Evolutionary conservation across 37 sponge, comb jelly and placozoan genomes (phyloP).

Genomic region (Halisarca cf. caerulea): DNA sequence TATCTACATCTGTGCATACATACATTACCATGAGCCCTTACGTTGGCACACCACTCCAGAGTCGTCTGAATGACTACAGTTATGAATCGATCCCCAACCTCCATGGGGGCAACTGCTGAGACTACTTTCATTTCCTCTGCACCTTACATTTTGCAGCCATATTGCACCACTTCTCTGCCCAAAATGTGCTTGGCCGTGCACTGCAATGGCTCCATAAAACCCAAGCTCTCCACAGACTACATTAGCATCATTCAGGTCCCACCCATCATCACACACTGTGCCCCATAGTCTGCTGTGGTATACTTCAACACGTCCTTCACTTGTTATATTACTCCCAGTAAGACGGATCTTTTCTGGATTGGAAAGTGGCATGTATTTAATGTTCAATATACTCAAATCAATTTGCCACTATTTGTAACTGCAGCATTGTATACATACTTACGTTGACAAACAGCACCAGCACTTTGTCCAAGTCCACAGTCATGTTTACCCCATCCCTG

Average conservation of each 20-base stretch:
- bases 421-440: not conserved
- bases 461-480: slow-evolving; percentile 42
- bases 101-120: slow-evolving; percentile 1
- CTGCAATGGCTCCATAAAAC: not conserved
- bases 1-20: no score
- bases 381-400: no score
- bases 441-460: slow-evolving; percentile 36
- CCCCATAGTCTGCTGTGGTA: slow-evolving; percentile 23
- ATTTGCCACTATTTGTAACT: no score
- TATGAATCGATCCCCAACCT: not conserved
- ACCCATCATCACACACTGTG: slow-evolving; percentile 33
- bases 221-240: slow-evolving; percentile 24
- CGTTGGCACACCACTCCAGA: slow-evolving; percentile 22
- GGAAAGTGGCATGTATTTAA: no score
- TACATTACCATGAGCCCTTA: not conserved
- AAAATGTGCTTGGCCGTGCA: not conserved
- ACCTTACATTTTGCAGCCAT: not conserved
- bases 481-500: not conserved
- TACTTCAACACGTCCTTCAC: slow-evolving; percentile 20
- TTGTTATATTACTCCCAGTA: not conserved
- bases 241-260: slow-evolving; percentile 23
- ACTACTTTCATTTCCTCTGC: slow-evolving; percentile 17
- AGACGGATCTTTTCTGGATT: not conserved
- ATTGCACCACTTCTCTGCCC: slow-evolving; percentile 11
- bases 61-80: slow-evolving; percentile 9